Conservation (phyloP, 92 coral and sea anemone species). For the Actinernus sp. region DNA sequence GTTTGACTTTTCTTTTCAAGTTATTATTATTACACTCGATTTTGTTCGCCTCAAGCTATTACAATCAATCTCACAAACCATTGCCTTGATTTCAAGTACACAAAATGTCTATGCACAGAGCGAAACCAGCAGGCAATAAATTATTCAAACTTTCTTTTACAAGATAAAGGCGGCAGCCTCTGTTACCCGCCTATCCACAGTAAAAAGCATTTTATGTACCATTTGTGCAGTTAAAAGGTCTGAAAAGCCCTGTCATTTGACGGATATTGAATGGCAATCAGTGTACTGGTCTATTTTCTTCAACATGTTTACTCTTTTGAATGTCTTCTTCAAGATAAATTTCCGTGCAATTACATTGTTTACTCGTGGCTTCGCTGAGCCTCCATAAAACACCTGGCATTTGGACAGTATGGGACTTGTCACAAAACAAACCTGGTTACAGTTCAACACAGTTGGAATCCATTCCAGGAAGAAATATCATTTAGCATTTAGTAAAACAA, state of each 20-base stretch:
- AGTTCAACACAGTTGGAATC: neutral
- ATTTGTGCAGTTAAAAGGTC: conserved; percentile 19
- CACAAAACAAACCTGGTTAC: neutral
- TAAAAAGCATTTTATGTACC: conserved; percentile 30
- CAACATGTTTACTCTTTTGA: conserved; percentile 93
- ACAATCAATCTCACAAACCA: no score
- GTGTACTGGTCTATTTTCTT: conserved; percentile 53
- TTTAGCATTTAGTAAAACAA: conserved; percentile 9
- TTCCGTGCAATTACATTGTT: conserved; percentile 97
- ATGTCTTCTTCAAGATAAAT: conserved; percentile 78
- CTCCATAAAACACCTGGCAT: conserved; percentile 82
- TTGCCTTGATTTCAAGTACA: conserved; percentile 14
- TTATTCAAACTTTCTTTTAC: conserved; percentile 35
- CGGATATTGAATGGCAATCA: conserved; percentile 58
- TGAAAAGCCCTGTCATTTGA: conserved; percentile 24
- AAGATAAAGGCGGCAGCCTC: conserved; percentile 14
- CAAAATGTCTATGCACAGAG: conserved; percentile 29
- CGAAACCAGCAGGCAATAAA: conserved; percentile 25
- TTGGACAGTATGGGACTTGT: neutral
- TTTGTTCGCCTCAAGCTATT: no score
- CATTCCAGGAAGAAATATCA: neutral
- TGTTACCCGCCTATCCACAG: conserved; percentile 3
- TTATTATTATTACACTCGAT: no score
- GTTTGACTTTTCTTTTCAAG: no score
- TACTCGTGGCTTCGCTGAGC: conserved; percentile 77